Evolutionary conservation across 2,113 vertebrate species (phyloP), one percentile per base, ranked within the genome.

Genomic region (Chlamydotis undulata): DNA sequence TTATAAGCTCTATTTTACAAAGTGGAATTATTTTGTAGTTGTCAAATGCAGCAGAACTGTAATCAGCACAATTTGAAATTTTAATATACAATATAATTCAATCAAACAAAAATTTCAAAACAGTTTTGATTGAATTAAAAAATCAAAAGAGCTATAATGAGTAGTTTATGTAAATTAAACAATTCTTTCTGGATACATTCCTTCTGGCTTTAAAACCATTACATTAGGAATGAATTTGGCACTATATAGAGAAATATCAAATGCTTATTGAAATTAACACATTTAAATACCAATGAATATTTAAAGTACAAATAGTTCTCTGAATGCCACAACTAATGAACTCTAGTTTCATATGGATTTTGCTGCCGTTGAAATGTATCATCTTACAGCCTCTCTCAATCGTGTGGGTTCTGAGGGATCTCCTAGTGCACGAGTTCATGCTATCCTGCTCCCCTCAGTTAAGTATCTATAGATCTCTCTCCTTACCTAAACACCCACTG

Each of bases 161-260:
- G 82, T 70, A 79, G 91, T 93, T 96, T 94, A 97, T 96, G 95
- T 65, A 97, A 96, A 97, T 94, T 3, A 88, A 89, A 85, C 94
- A 39, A 57, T 95, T 89, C 64, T 95, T 94, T 93, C 95, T 79
- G 94, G 86, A 90, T 93, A 93, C 92, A 82, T 94, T 94, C 96
- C 93, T 97, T 92, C 94, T 91, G 94, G 94, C 95, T 97, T 97
- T 90, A 94, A 97, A 93, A 39, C 93, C 86, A 87, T 91, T 95
- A 91, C 92, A 87, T 88, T 82, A 96, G 87, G 85, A 94, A 91
- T 70, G 90, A 76, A 80, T 85, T 87, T 93, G 93, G 84, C 91
- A 79, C 65, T 14, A 89, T 41, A 77, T 9, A 75, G 23, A 83
- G 87, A 93, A 95, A 96, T 97, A 95, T 94, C 93, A 95, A 94